Percentiles rank a stretch among this genome's conserved stretches.
phyloP scores from a whole-genome alignment of 1,140 invertebrate species.

The Macrostomum lignano region DNA sequence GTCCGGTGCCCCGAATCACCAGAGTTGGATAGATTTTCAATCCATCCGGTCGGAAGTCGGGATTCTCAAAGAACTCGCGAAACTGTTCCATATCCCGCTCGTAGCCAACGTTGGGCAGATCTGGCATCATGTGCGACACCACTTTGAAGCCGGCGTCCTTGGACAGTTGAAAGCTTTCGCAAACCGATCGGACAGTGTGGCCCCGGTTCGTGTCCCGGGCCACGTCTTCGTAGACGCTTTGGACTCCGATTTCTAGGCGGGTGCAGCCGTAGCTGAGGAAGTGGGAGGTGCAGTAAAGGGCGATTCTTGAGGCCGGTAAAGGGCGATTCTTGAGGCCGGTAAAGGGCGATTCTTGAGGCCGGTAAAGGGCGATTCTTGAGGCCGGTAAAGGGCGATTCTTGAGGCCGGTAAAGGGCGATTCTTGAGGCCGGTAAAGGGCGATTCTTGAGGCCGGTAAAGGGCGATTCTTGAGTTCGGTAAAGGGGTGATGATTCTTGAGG shows the following conservation, averaged over 20 bases:
- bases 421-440: too few relatives aligned
- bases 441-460: too few relatives aligned
- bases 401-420: too few relatives aligned
- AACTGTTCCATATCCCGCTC: slow-evolving; percentile 84
- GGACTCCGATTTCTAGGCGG: slow-evolving; percentile 81
- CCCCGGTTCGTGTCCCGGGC: slow-evolving; percentile 73
- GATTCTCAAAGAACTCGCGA: slow-evolving; percentile 93
- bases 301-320: too few relatives aligned
- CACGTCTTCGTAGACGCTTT: slow-evolving; percentile 90
- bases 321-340: too few relatives aligned
- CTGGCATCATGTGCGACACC: slow-evolving; percentile 98
- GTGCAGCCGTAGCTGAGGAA: slow-evolving; percentile 83
- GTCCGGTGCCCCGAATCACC: slow-evolving; percentile 68
- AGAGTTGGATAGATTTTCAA: slow-evolving; percentile 97
- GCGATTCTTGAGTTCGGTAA: too few relatives aligned
- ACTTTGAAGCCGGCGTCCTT: slow-evolving; percentile 98
- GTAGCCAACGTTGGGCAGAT: slow-evolving; percentile 84
- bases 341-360: too few relatives aligned
- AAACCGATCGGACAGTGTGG: slow-evolving; percentile 48
- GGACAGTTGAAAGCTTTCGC: slow-evolving; percentile 76
- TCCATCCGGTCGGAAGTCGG: slow-evolving; percentile 77
- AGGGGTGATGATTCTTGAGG: too few relatives aligned
- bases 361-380: too few relatives aligned
- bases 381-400: too few relatives aligned
- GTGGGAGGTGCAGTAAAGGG: too few relatives aligned